Evolutionary conservation across 2,888 invertebrate genomes (phyloP), one percentile per base, ranked within the genome.

Genomic region (Pomacea canaliculata): DNA sequence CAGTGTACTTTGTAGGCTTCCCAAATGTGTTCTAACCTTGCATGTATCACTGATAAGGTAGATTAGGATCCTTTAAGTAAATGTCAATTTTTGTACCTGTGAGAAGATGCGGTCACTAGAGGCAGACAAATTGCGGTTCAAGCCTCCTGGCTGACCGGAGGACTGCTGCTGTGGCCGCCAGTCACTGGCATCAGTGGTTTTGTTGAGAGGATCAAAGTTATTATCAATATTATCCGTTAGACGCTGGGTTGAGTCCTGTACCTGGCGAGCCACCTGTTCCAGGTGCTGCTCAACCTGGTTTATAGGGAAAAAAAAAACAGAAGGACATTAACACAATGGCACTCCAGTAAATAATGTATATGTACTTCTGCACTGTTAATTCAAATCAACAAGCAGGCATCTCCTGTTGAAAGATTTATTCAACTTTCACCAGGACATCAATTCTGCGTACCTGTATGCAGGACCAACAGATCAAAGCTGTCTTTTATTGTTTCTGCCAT

Each of bases 231-330:
- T 85, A 77, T 85, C 85, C 51, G 84, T 85, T 76, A 88, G 75
- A 72, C 85, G 85, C 80, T 84, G 83, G 1, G 88, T 84, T 76
- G 86, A 87, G 79, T 87, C 85, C 60, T 87, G 86, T 10, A 88
- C 86, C 78, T 86, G 83, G 19, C 84, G 75, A 3, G 88, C 86
- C 73, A 87, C 79, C 73, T 88, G 86, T 70, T 85, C 82, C 70
- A 80, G 51, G 48, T 80, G 78, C n/a, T 77, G 77, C 46, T 87
- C 86, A 23, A 74, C 74, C 74, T 74, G 69, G 1, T 16, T n/a
- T 23, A 63, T 8, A 63, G 27, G 27, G 18, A 18, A 13, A 63
- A 63, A 18, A 63, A 10, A 12, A 23, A 27, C 8, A 13, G 10
- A 56, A 51, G 13, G 51, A 56, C 2, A 37, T 37, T 37, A 4